A percentile compares a stretch with the other conserved stretches of the same genome.
Conservation (phyloP, 2,888 invertebrate genomes). For the Lasioglossum marginatum region DNA sequence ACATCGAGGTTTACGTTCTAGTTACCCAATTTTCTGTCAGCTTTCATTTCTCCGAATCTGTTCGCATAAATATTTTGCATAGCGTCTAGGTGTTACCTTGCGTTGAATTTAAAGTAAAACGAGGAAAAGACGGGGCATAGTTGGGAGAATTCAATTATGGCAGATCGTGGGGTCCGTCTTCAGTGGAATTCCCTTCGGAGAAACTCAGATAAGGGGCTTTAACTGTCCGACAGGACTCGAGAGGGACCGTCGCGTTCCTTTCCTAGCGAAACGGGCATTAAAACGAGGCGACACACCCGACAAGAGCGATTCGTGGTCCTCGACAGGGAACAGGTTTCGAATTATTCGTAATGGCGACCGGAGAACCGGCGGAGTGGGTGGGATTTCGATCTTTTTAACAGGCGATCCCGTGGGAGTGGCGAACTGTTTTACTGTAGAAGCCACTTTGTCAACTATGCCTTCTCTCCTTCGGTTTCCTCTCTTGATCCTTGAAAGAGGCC, state of each 20-base stretch:
- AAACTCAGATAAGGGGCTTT: conserved; percentile 52
- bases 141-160: conserved; percentile 26
- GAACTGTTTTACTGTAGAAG: conserved; percentile 47
- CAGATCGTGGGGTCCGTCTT: neutral
- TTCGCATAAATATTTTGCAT: neutral
- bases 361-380: conserved; percentile 69
- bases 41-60: no score
- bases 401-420: conserved; percentile 70
- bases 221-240: conserved; percentile 33
- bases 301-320: conserved; percentile 78
- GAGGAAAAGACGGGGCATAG: neutral
- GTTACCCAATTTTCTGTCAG: no score
- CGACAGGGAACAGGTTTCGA: conserved; percentile 73
- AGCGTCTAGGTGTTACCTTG: neutral
- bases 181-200: conserved; percentile 22
- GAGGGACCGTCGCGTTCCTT: conserved; percentile 33
- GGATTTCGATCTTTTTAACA: conserved; percentile 72
- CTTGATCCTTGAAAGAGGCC: conserved; percentile 28
- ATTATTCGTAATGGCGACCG: conserved; percentile 71
- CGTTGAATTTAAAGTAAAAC: neutral
- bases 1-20: no score
- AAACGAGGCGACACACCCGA: conserved; percentile 70
- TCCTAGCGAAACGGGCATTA: conserved; percentile 63
- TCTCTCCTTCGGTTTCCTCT: neutral
- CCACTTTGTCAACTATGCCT: conserved; percentile 47